Evolutionary conservation across 2,888 invertebrate genomes (phyloP), one percentile per base, ranked within the genome.

Genomic region (Torymus aiolomorphi): DNA sequence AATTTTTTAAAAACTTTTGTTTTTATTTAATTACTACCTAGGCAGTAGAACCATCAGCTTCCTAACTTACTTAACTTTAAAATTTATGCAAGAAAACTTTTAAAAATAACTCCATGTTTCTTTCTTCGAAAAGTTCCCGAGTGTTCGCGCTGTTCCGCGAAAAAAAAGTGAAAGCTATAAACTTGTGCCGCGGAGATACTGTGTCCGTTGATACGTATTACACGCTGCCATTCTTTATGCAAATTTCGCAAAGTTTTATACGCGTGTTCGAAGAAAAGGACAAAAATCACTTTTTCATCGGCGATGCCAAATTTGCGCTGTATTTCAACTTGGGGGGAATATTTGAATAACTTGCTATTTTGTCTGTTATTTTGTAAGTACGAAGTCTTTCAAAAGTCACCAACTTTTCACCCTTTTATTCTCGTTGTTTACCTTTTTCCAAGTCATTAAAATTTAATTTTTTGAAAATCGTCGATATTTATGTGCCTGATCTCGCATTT

Each of bases 271-370:
- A 62, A 78, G 78, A 65, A 52, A 62, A 51, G 0, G 57, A 52
- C 13, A 20, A 62, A 65, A 62, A 49, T 18, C 69, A 62, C 16
- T 69, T 63, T 69, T 72, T 78, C 78, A 78, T 62, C 12, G 63
- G 8, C 69, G 74, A 72, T 74, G 78, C 78, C 78, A 74, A 78
- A 78, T 65, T 74, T 18, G 14, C 66, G 20, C 59, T 63, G 31
- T 61, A 52, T 59, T 57, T 20, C 56, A 61, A 78, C 31, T 73
- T 13, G 10, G 42, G 8, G 42, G 14, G 20, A 65, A 65, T 63
- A 62, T 57, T 3, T 54, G 56, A 63, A 18, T 31, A 24, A 59
- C 20, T 71, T 67, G 4, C 14, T 49, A 65, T 42, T 65, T 49
- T 14, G 61, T 62, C 16, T n/a, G 16, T 42, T 16, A n/a, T 65